Evolutionary conservation across 1,140 invertebrate species (phyloP), one percentile per base, ranked within the genome.

Genomic region (Panagrolaimus sp.): DNA sequence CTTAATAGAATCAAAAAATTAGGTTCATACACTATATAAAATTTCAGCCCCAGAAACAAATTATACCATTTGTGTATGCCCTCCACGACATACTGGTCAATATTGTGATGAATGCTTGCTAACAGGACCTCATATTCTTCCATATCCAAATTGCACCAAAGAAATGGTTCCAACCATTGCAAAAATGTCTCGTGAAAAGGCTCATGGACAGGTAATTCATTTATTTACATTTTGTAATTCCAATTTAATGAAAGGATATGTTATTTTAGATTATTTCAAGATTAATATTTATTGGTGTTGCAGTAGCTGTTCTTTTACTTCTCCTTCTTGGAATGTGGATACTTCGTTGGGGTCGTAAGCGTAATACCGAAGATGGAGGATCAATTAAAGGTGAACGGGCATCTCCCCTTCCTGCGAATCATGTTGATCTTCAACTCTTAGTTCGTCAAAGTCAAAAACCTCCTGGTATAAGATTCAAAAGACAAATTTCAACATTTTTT

Each of bases 21-120:
- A 58, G 17, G 15, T 58, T n/a, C 15, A 58, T n/a, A 4, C 15
- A 26, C 5, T 58, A n/a, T 21, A 21, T 12, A 21, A 26, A 26
- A 21, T 58, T 58, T 58, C 17, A 58, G 52, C 52, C 21, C 52
- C 52, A n/a, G 52, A 58, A 58, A 21, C 28, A 12, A 58, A 58
- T 58, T 28, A 58, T 58, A 26, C 52, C 4, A 12, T 28, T 1
- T 73, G 71, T 67, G 65, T 73, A n/a, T 73, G 71, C 32, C 71
- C 71, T n/a, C 63, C 71, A 5, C 71, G 71, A 12, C 64, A 73
- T 28, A 72, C 38, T 24, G 71, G 71, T 24, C 44, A 43, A 28
- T 74, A 71, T 38, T 73, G 71, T 55, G 72, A 73, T 45, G 72
- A 74, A 43, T 73, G 71, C 62, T 32, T 46, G 24, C 32, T 74